phyloP scores from a whole-genome alignment of 2,888 invertebrate genomes.

The Junonia oenone region DNA sequence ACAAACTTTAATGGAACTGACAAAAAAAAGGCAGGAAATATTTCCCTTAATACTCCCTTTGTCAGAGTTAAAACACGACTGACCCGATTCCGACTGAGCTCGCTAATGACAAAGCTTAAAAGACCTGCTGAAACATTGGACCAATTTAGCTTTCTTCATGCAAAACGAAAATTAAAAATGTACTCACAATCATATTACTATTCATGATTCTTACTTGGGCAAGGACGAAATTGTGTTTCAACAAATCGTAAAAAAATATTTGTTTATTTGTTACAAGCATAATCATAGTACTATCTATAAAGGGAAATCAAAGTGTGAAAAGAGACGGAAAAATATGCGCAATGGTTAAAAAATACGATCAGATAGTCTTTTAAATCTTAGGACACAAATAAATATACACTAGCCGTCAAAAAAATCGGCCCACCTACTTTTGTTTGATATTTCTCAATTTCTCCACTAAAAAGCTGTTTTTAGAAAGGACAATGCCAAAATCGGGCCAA shows the following conservation, averaged over 20 bases:
- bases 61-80: neutral
- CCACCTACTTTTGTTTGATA: too few species aligned
- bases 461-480: too few species aligned
- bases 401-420: too few species aligned
- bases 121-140: neutral
- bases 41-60: neutral
- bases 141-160: neutral
- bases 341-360: too few species aligned
- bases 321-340: too few species aligned
- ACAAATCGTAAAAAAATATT: neutral
- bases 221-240: too few species aligned
- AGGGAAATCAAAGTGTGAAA: too few species aligned
- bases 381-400: neutral
- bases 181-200: neutral
- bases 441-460: too few species aligned
- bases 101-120: neutral
- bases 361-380: neutral
- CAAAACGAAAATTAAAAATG: neutral
- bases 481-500: too few species aligned
- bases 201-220: neutral
- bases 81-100: neutral
- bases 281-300: too few species aligned
- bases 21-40: neutral
- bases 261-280: neutral
- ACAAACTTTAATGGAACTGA: neutral